Percentiles rank a stretch among this genome's conserved stretches.
These are phyloP conservation scores for Menidia beryllina DNA, from an alignment of 2,113 vertebrate genomes.

Conservation along the genomic window DNA sequence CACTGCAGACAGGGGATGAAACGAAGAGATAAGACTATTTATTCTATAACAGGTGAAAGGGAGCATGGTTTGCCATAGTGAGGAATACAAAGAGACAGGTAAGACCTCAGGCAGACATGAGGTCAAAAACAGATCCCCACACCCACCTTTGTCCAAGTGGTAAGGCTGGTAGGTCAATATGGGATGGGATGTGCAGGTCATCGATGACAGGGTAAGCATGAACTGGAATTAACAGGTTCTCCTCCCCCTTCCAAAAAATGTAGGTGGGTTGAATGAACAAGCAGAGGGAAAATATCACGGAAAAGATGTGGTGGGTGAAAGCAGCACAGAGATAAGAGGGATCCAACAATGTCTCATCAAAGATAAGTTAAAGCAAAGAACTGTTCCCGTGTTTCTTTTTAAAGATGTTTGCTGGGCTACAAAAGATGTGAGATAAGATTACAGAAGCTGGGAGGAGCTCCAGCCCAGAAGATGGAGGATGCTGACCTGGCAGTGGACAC, in stretches of 20 bases:
- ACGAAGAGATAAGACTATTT: neutral
- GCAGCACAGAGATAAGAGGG: conserved; percentile 7
- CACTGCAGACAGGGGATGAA: conserved; percentile 50
- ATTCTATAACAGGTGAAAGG: conserved; percentile 16
- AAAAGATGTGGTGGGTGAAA: neutral
- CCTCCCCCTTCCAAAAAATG: conserved; percentile 83
- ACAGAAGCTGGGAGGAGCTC: neutral
- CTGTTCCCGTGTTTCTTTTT: neutral
- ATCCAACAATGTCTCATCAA: neutral
- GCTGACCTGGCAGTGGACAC: conserved; percentile 90
- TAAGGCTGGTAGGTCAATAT: conserved; percentile 86
- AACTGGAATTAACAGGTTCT: conserved; percentile 89
- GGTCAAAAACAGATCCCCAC: conserved; percentile 18
- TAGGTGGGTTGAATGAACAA: conserved; percentile 29
- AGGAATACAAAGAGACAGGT: conserved; percentile 60
- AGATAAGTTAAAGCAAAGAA: neutral
- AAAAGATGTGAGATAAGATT: neutral
- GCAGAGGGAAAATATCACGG: neutral
- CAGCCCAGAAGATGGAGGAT: neutral
- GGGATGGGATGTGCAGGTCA: conserved; percentile 88
- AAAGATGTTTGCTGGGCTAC: neutral
- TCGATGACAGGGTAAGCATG: conserved; percentile 91
- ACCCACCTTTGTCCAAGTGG: conserved; percentile 86
- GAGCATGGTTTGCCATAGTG: conserved; percentile 27
- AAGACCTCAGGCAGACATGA: conserved; percentile 15